Conservation (phyloP, 2,888 invertebrate species). For the Tethea ocularis region DNA sequence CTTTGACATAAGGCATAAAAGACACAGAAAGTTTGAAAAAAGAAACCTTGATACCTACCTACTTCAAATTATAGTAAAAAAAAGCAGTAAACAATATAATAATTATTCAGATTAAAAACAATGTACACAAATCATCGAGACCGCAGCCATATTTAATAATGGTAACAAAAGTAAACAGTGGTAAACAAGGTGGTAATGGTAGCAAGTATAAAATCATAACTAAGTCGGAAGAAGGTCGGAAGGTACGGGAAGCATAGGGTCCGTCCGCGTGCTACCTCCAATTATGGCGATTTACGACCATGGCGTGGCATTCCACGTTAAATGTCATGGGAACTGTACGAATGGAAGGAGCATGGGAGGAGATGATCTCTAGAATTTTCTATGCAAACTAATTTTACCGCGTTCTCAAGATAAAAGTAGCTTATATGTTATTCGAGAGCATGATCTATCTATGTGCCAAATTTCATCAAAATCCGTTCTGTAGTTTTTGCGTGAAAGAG, state of each 20-base stretch:
- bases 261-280: slow-evolving; percentile 49
- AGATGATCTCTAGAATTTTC: background rate
- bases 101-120: background rate
- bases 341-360: slow-evolving; percentile 22
- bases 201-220: slow-evolving; percentile 31
- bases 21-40: no score
- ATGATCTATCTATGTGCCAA: no score
- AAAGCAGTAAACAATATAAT: background rate
- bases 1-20: no score
- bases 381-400: no score
- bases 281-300: slow-evolving; percentile 64
- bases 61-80: background rate
- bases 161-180: background rate
- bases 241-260: slow-evolving; percentile 30
- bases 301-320: slow-evolving; percentile 43
- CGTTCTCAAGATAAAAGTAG: no score
- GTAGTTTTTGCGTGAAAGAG: no score
- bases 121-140: background rate
- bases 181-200: slow-evolving; percentile 11
- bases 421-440: no score
- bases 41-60: background rate
- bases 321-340: slow-evolving; percentile 11
- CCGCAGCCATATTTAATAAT: background rate
- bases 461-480: no score
- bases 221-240: slow-evolving; percentile 11